Evolutionary conservation across 2,113 vertebrate genomes (phyloP).

Genomic region (Antidorcas marsupialis): DNA sequence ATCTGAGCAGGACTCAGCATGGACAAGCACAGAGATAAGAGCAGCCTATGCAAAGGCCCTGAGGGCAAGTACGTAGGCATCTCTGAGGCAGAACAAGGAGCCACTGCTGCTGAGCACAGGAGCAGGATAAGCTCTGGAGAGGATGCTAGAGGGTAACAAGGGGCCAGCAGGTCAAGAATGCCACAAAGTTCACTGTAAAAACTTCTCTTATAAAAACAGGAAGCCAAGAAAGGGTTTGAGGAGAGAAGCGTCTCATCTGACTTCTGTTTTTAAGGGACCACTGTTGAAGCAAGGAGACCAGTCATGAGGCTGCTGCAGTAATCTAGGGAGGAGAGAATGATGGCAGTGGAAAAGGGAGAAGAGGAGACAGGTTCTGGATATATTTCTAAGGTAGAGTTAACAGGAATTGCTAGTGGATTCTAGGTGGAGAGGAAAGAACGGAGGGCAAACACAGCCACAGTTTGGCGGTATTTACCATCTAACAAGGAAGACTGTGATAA

Average conservation of each 20-base stretch:
- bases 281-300: not conserved
- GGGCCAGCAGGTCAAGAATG: not conserved
- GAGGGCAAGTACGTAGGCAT: fast-evolving
- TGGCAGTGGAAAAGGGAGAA: not conserved
- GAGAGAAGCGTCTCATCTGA: not conserved
- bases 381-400: not conserved
- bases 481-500: not conserved
- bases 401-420: not conserved
- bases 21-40: not conserved
- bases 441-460: not conserved
- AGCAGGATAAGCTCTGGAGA: fast-evolving
- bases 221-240: not conserved
- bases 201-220: not conserved
- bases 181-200: not conserved
- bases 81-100: not conserved
- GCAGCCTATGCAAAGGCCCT: not conserved
- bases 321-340: not conserved
- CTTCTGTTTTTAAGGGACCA: not conserved
- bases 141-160: not conserved
- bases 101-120: fast-evolving
- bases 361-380: not conserved
- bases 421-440: not conserved
- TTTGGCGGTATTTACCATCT: not conserved
- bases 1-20: not conserved
- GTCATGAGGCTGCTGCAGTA: not conserved